Evolutionary conservation across 2,888 invertebrate genomes (phyloP).

Genomic region (Drosophila meridiana): DNA sequence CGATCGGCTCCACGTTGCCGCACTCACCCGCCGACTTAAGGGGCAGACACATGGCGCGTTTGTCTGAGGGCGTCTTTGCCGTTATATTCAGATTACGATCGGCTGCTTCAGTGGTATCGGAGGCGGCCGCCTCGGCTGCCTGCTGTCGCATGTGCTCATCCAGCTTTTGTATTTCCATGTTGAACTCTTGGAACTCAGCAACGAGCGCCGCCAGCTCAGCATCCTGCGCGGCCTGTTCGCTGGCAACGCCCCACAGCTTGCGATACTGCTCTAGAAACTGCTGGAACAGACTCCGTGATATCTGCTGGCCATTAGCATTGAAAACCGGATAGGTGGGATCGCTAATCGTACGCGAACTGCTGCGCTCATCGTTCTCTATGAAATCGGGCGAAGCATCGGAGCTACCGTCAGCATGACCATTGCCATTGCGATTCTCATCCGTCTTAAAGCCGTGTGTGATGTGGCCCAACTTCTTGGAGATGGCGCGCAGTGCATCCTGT

Average conservation of each 20-base stretch:
- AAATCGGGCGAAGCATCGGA: constrained; percentile 67
- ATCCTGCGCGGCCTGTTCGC: constrained; percentile 77
- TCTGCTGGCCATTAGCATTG: constrained; percentile 90
- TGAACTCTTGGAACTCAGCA: constrained; percentile 79
- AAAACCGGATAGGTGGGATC: constrained; percentile 93
- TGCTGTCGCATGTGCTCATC: constrained; percentile 81
- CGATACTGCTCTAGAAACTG: constrained; percentile 89
- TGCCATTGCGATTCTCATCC: constrained; percentile 78
- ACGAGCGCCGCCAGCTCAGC: constrained; percentile 76
- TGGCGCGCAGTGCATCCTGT: constrained; percentile 87
- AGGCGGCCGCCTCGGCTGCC: constrained; percentile 11
- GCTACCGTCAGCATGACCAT: constrained; percentile 29
- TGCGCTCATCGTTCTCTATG: constrained; percentile 72
- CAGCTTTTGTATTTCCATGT: constrained; percentile 85
- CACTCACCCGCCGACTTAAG: constrained; percentile 87
- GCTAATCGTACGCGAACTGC: constrained; percentile 88
- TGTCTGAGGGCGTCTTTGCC: constrained; percentile 77
- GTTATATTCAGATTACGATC: constrained; percentile 76
- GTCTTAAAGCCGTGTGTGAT: constrained; percentile 85
- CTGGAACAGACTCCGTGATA: constrained; percentile 90
- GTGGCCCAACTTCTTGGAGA: constrained; percentile 87
- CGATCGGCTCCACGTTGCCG: constrained; percentile 24
- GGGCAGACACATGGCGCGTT: constrained; percentile 88
- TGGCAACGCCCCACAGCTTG: constrained; percentile 84
- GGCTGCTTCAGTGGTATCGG: constrained; percentile 36